Evolutionary conservation across 1,140 invertebrate genomes (phyloP), one percentile per base, ranked within the genome.

Genomic region (Limonius californicus): DNA sequence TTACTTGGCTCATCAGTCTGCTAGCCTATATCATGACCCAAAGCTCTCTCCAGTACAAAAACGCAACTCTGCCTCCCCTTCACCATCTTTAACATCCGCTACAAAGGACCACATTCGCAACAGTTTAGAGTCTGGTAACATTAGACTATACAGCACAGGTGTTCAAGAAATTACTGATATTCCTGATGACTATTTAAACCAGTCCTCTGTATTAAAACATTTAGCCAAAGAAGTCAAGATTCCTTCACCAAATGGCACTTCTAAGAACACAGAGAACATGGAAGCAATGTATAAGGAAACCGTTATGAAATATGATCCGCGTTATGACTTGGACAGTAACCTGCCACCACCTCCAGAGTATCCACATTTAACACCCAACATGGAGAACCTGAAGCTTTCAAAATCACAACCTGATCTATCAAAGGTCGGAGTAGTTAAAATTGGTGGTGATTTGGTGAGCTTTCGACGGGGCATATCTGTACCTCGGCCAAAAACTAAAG

Each of bases 191-290:
- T 92, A 91, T 74, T 79, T 93, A 1, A 90, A 85, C 75, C 89
- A 93, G 68, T 90, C 89, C 12, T 82, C 88, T 72, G 89, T 93
- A n/a, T 75, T 94, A 64, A 94, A 94, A 77, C 90, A 93, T 78
- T 79, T 93, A 56, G 89, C 90, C 1, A 91, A 91, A 77, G 89
- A 91, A 77, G 88, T 90, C 6, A 89, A 86, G 73, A 81, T 81
- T 30, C 79, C 81, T 0, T 81, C 69, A 15, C 66, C 59, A 19
- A 68, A 61, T 59, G 66, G 35, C 53, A 70, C 45, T 47, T 57
- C 62, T 16, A 68, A 59, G 67, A 79, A 54, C 20, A 62, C 61
- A 74, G 16, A 62, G 30, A 62, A 60, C 20, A 12, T 53, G 20
- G 56, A 59, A 12, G 39, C 8, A 9, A 8, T 18, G 18, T 59